A percentile compares a stretch with the other conserved stretches of the same genome.
phyloP scores from a whole-genome alignment of 2,888 invertebrate genomes.

The Conistra vaccinii region DNA sequence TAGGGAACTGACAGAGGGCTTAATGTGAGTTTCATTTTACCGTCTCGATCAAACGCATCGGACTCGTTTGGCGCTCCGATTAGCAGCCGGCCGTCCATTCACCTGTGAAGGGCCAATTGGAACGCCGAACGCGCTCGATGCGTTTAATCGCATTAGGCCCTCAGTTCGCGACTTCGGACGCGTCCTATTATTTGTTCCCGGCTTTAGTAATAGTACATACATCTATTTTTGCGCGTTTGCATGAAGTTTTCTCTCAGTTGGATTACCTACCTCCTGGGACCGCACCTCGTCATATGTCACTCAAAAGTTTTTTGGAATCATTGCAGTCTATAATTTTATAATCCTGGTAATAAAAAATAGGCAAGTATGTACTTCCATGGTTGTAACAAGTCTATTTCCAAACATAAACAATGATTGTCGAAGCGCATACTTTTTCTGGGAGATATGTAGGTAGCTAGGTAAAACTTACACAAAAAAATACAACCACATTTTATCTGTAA shows the following conservation, averaged over 20 bases:
- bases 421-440: not conserved
- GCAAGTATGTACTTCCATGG: not conserved
- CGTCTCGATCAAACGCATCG: too few relatives aligned
- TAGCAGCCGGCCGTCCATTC: too few relatives aligned
- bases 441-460: not conserved
- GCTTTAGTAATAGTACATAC: too few relatives aligned
- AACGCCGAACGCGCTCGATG: too few relatives aligned
- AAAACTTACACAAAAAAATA: not conserved
- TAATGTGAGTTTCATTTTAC: too few relatives aligned
- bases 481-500: not conserved
- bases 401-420: not conserved
- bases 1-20: too few relatives aligned
- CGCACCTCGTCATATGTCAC: not conserved
- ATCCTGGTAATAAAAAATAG: too few relatives aligned
- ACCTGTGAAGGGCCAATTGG: too few relatives aligned
- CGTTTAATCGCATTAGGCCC: too few relatives aligned
- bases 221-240: not conserved
- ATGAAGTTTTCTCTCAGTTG: not conserved
- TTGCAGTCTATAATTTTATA: not conserved
- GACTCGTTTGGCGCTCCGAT: too few relatives aligned
- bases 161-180: too few relatives aligned
- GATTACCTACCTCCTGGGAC: not conserved
- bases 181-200: too few relatives aligned
- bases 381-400: not conserved
- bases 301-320: not conserved